Percentiles rank a stretch among this genome's conserved stretches.
phyloP scores from a whole-genome alignment of 2,797 vertebrate genomes.

The Florisuga fusca region DNA sequence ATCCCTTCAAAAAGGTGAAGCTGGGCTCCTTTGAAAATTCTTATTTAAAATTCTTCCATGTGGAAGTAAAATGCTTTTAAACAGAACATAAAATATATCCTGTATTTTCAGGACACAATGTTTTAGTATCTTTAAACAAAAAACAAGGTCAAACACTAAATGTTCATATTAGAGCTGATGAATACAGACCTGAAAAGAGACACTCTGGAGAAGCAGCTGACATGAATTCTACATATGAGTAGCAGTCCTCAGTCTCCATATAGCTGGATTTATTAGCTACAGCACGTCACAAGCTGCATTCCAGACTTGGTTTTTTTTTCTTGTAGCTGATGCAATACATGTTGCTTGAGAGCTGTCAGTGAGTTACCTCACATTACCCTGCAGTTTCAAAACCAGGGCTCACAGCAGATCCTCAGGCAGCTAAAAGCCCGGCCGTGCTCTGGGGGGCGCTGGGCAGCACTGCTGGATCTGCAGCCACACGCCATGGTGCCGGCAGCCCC shows the following conservation, averaged over 20 bases:
- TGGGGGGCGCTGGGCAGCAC: neutral
- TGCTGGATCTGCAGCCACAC: neutral
- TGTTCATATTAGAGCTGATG: neutral
- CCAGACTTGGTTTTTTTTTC: neutral
- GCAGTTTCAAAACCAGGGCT: neutral
- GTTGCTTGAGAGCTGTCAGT: rapidly evolving
- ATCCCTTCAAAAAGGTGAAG: neutral
- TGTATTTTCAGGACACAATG: neutral
- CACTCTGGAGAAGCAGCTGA: neutral
- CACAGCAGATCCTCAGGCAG: neutral
- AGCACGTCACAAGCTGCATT: neutral
- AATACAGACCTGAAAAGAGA: neutral
- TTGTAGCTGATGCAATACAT: neutral
- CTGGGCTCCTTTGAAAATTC: neutral
- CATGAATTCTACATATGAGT: neutral
- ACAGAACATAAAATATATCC: neutral
- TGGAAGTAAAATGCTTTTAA: neutral
- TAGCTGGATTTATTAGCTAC: neutral
- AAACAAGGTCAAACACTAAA: neutral
- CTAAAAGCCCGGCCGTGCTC: neutral
- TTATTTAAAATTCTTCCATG: neutral
- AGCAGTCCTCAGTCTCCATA: neutral
- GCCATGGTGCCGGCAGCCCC: neutral
- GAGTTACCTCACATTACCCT: rapidly evolving
- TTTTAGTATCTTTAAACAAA: neutral